Conservation (phyloP, 92 coral and sea anemone species). For the Pocillopora meandrina region DNA sequence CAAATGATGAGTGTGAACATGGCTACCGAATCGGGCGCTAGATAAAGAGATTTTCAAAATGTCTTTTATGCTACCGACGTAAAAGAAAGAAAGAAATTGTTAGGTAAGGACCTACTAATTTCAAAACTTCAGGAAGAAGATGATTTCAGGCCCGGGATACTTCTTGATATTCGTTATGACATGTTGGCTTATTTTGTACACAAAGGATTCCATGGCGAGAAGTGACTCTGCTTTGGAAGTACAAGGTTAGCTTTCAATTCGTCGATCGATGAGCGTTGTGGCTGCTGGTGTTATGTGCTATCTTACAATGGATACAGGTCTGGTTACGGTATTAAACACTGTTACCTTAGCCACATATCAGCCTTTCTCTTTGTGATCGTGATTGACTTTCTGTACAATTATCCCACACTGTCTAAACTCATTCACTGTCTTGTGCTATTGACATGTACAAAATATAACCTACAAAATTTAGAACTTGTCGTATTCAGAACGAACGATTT, state of each 20-base stretch:
- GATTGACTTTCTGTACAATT: too few species aligned
- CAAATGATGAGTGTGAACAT: conserved; percentile 13
- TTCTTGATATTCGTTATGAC: conserved; percentile 68
- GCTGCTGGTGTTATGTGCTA: too few species aligned
- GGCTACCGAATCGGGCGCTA: conserved; percentile 17
- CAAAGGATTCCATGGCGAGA: conserved; percentile 75
- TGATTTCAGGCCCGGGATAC: conserved; percentile 69
- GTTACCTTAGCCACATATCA: too few species aligned
- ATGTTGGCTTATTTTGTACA: conserved; percentile 60
- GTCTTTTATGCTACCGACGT: conserved; percentile 49
- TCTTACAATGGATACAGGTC: too few species aligned
- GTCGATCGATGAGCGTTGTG: too few species aligned
- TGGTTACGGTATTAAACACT: too few species aligned
- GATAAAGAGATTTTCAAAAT: conserved; percentile 32
- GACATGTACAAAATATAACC: too few species aligned
- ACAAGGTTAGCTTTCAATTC: conserved; percentile 40
- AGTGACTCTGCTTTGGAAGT: conserved; percentile 50
- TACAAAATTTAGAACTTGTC: too few species aligned
- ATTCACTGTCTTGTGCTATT: too few species aligned
- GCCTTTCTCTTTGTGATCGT: too few species aligned
- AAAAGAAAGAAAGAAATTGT: conserved; percentile 53
- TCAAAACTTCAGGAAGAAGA: conserved; percentile 78
- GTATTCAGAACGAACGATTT: too few species aligned
- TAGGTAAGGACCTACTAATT: conserved; percentile 56
- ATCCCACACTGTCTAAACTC: too few species aligned